phyloP scores from a whole-genome alignment of 2,113 vertebrate genomes.

The Siphamia tubifer region DNA sequence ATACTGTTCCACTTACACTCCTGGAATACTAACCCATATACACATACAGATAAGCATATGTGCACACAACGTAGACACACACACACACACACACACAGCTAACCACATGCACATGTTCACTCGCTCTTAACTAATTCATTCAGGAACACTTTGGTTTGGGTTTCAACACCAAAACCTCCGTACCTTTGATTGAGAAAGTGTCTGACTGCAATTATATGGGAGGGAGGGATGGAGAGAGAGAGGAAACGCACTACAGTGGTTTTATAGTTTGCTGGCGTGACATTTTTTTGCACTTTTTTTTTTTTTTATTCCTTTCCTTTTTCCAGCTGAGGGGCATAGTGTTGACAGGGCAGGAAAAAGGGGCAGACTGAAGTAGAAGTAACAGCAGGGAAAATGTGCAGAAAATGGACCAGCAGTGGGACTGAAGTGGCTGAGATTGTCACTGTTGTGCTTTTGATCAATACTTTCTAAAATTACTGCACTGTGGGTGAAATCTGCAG shows the following conservation, averaged over 20 bases:
- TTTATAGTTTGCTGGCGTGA: conserved; percentile 76
- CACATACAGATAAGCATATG: conserved; percentile 64
- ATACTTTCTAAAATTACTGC: conserved; percentile 39
- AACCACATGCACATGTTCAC: conserved; percentile 84
- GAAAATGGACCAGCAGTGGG: conserved; percentile 52
- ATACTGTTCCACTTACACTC: conserved; percentile 80
- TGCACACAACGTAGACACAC: conserved; percentile 24
- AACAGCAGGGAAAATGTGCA: conserved; percentile 48
- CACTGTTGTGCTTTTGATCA: conserved; percentile 31
- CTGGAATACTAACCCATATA: conserved; percentile 62
- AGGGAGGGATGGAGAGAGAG: conserved; percentile 34
- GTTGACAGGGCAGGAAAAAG: conserved; percentile 62
- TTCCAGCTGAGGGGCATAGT: conserved; percentile 52
- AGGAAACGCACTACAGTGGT: conserved; percentile 61
- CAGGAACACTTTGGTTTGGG: conserved; percentile 83
- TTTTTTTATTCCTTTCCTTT: conserved; percentile 27
- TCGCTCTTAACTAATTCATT: conserved; percentile 83
- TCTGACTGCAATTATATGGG: conserved; percentile 80
- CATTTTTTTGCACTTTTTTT: conserved; percentile 62
- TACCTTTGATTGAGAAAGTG: conserved; percentile 82
- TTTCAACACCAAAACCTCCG: conserved; percentile 76
- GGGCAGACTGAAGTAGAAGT: conserved; percentile 28
- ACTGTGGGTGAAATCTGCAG: neutral
- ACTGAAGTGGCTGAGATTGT: conserved; percentile 58
- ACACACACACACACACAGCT: conserved; percentile 30